A percentile compares a stretch with the other conserved stretches of the same genome.
Conservation (phyloP, 2,113 vertebrate genomes). For the Colinus virginianus region DNA sequence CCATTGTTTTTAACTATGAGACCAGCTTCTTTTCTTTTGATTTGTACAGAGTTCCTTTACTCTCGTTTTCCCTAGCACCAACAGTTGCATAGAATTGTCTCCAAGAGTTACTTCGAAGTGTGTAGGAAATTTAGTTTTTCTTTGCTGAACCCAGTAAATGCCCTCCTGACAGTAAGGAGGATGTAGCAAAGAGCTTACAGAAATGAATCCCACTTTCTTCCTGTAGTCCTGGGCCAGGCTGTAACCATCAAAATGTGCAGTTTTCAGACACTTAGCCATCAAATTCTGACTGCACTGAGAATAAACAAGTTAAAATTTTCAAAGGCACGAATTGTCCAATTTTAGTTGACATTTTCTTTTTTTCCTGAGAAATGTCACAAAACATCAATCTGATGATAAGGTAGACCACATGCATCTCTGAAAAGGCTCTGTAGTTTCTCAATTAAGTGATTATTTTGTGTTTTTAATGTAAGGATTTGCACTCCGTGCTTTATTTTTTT, state of each 20-base stretch:
- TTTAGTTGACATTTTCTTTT: neutral
- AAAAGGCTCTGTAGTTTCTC: neutral
- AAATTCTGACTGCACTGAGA: neutral
- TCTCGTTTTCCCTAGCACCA: neutral
- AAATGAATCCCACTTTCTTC: neutral
- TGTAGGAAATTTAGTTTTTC: neutral
- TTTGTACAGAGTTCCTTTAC: neutral
- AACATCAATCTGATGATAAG: neutral
- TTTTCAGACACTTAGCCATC: neutral
- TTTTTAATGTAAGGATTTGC: neutral
- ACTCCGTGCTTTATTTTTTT: neutral
- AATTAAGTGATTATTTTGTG: neutral
- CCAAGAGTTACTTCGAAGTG: neutral
- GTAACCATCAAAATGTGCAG: neutral
- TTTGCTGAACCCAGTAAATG: neutral
- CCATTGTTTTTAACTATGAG: neutral
- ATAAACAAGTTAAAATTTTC: conserved; percentile 32
- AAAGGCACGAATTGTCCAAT: neutral
- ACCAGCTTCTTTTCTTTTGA: neutral
- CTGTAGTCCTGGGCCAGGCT: neutral
- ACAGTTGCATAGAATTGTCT: neutral
- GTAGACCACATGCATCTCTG: neutral
- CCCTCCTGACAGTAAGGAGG: neutral
- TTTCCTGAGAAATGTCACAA: neutral
- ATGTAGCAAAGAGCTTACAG: neutral